Conservation (phyloP, 2,888 invertebrate species). For the Molanna angustata region DNA sequence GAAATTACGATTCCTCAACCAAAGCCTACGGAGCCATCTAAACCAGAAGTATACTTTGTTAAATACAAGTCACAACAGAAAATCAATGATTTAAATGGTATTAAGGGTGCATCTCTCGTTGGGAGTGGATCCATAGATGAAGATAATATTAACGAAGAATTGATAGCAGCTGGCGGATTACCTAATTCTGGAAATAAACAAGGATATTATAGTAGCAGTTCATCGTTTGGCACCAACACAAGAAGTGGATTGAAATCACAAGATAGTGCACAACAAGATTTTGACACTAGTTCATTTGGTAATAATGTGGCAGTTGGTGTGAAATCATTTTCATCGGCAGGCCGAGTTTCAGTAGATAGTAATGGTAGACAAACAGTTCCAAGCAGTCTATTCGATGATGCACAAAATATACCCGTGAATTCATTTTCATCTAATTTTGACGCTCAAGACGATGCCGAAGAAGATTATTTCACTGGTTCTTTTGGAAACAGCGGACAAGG, state of each 20-base stretch:
- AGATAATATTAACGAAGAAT: conserved; percentile 16
- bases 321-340: too few relatives aligned
- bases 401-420: too few relatives aligned
- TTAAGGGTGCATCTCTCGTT: conserved; percentile 1
- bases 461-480: too few relatives aligned
- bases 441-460: too few relatives aligned
- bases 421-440: too few relatives aligned
- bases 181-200: background rate
- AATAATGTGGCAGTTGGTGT: background rate
- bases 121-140: conserved; percentile 10
- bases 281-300: background rate
- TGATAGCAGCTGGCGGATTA: conserved; percentile 14
- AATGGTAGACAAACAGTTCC: too few relatives aligned
- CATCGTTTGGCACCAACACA: background rate
- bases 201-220: background rate
- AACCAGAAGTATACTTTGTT: conserved; percentile 40
- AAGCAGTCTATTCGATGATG: too few relatives aligned
- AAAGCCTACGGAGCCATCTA: conserved; percentile 24
- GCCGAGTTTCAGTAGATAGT: too few relatives aligned
- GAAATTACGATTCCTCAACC: conserved; percentile 7
- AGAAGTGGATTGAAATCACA: background rate
- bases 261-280: background rate
- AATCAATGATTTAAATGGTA: conserved; percentile 10
- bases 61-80: conserved; percentile 34
- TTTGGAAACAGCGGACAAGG: too few relatives aligned